Base-by-base conservation (phyloP, 2,888 invertebrate genomes). In the Strigamia maritima region DNA sequence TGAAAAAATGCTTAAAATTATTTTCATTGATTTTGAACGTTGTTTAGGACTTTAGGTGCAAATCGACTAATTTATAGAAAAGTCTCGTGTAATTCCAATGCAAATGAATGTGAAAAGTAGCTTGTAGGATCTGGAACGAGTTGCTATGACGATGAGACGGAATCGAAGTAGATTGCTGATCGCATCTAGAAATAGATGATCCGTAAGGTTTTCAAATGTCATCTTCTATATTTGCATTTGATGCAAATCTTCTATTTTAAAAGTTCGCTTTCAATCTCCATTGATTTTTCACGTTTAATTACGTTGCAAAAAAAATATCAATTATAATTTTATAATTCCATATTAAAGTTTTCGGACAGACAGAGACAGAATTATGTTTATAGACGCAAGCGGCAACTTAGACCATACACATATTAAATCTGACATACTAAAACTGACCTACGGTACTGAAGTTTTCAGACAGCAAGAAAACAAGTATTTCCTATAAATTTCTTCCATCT, bases 1-100 rank as follows among this genome's bases (percentile, higher is more conserved):
- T 54, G 16, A 54, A 54, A 54, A 54, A 54, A n/a, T 10, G 8
- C n/a, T 79, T 83, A 10, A 81, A 81, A 24, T 75, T 54, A 54
- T 19, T 54, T n/a, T 54, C 54, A 54, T 54, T 54, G 54, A 54
- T 54, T 54, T 54, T 7, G 22, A n/a, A 54, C 19, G 54, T 54
- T 54, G 22, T 54, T 19, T n/a, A 54, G 54, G 19, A 19, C 1
- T 54, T 19, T n/a, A 54, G 54, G 19, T 19, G 54, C 19, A 2
- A 54, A 54, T 54, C 19, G 54, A 19, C 54, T 54, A 54, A 54
- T 54, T 54, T 54, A 54, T 2, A 54, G 54, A 19, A 19, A 54
- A 54, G 19, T 54, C 54, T 19, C 19, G 22, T 19, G 22, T 19
- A 3, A 54, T 54, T 54, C 8, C 54, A 1, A 54, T 54, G 54